Percentiles rank a stretch among this genome's conserved stretches.
Evolutionary conservation across 2,113 vertebrate genomes (phyloP).

Genomic region (Tragelaphus scriptus): DNA sequence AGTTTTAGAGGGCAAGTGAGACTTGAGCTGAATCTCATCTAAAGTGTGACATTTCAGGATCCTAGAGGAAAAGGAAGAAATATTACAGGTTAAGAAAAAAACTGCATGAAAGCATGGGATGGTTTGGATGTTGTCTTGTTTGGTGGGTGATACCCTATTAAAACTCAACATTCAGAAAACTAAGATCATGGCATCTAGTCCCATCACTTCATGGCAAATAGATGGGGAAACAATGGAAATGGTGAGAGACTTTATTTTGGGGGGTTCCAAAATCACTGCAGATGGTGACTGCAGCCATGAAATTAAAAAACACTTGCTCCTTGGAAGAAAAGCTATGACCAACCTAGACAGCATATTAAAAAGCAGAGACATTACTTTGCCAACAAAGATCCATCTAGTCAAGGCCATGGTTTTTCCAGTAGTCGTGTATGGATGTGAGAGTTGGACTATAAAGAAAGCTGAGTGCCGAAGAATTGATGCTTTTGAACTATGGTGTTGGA

Average conservation of each 20-base stretch:
- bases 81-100: not conserved
- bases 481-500: not conserved
- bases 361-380: not conserved
- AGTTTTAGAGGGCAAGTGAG: not conserved
- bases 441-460: not conserved
- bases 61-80: not conserved
- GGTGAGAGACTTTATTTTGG: not conserved
- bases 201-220: not conserved
- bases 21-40: not conserved
- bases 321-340: not conserved
- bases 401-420: not conserved
- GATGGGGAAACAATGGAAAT: not conserved
- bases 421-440: not conserved
- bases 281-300: not conserved
- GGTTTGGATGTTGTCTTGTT: not conserved
- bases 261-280: not conserved
- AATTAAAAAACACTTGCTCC: not conserved
- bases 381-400: not conserved
- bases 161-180: not conserved
- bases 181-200: not conserved
- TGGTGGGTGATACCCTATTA: not conserved
- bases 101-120: not conserved
- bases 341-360: not conserved
- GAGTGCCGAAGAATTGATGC: not conserved
- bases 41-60: not conserved